These are phyloP conservation scores for Ceratina calcarata DNA, from an alignment of 1,140 invertebrate genomes.

Conservation along the genomic window DNA sequence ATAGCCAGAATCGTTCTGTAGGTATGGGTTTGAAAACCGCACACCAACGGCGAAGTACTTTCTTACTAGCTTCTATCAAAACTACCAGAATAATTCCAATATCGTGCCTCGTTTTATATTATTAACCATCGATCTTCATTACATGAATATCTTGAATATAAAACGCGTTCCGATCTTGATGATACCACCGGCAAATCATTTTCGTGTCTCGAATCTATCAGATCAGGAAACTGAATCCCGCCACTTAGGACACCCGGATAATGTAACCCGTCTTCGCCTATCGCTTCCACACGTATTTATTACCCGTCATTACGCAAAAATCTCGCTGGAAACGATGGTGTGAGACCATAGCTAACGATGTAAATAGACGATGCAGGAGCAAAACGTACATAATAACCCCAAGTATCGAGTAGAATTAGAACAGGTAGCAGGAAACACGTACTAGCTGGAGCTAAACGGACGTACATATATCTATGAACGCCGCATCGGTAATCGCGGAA, in stretches of 20 bases:
- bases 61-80: neutral
- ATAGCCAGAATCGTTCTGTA: neutral
- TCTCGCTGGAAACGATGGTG: constrained; percentile 47
- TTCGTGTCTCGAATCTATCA: constrained; percentile 2
- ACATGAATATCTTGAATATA: neutral
- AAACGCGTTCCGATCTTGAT: neutral
- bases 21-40: neutral
- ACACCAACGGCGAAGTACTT: neutral
- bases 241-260: constrained; percentile 41
- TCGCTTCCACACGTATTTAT: constrained; percentile 57
- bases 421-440: constrained; percentile 55
- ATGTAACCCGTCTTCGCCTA: constrained; percentile 49
- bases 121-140: neutral
- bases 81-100: neutral
- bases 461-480: constrained; percentile 13
- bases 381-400: constrained; percentile 50
- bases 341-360: constrained; percentile 60
- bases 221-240: constrained; percentile 26
- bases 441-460: constrained; percentile 36
- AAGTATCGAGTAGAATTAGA: constrained; percentile 62
- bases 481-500: constrained; percentile 15
- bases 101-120: neutral
- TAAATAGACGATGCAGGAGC: constrained; percentile 67
- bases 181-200: neutral
- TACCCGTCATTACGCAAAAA: constrained; percentile 49